A percentile compares a stretch with the other conserved stretches of the same genome.
These are phyloP conservation scores for Cydia strobilella DNA, from an alignment of 1,140 invertebrate species.

Conservation along the genomic window DNA sequence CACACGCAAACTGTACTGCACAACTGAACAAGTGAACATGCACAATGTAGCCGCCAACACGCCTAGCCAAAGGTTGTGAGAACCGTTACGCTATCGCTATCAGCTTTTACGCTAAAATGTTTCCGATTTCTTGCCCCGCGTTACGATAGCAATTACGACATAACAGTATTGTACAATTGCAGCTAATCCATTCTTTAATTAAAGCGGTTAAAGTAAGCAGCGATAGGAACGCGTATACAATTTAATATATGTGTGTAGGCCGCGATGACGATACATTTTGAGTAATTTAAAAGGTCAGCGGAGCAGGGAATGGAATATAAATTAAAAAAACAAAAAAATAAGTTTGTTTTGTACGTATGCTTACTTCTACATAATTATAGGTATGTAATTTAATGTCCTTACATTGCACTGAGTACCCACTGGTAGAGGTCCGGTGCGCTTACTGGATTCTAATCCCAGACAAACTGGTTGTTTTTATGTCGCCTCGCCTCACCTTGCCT, in stretches of 20 bases:
- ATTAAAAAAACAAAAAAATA: not conserved
- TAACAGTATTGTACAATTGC: conserved; percentile 31
- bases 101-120: conserved; percentile 15
- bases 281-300: conserved; percentile 1
- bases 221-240: conserved; percentile 13
- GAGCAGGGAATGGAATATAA: not conserved
- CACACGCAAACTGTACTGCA: not conserved
- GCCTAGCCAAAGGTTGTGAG: conserved; percentile 1
- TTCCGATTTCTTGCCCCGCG: conserved; percentile 13
- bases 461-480: not conserved
- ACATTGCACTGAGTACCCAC: no score
- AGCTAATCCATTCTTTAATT: conserved; percentile 14
- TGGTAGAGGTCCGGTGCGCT: no score
- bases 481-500: no score
- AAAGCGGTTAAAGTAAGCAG: conserved; percentile 1
- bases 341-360: not conserved
- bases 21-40: not conserved
- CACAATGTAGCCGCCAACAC: not conserved
- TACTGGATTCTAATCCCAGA: no score
- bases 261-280: not conserved
- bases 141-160: conserved; percentile 27
- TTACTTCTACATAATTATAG: no score
- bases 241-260: conserved; percentile 15
- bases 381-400: no score
- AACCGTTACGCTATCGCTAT: conserved; percentile 22